Evolutionary conservation across 2,113 vertebrate genomes (phyloP).

Genomic region (Pachyramphus minor): DNA sequence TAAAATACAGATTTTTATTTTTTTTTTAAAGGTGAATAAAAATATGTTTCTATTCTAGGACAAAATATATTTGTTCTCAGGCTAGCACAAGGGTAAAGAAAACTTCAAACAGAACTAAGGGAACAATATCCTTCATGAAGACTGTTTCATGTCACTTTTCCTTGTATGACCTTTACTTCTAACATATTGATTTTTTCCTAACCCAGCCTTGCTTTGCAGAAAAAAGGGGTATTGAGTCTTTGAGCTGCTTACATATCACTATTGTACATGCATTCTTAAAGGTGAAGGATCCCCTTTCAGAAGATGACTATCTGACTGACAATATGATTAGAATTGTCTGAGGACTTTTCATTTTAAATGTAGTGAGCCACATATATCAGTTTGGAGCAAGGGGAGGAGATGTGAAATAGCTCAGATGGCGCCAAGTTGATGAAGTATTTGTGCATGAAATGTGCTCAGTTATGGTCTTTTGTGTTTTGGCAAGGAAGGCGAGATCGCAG

Average conservation of each 20-base stretch:
- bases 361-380: constrained; percentile 38
- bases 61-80: constrained; percentile 68
- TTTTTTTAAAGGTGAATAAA: constrained; percentile 46
- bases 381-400: constrained; percentile 43
- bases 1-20: constrained; percentile 66
- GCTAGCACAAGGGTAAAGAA: constrained; percentile 71
- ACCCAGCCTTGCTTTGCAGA: constrained; percentile 80
- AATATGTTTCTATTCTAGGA: constrained; percentile 64
- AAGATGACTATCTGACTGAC: constrained; percentile 72
- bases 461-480: neutral
- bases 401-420: neutral
- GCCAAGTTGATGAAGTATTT: constrained; percentile 45
- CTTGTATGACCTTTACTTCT: constrained; percentile 79
- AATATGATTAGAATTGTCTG: constrained; percentile 75
- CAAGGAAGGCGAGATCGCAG: neutral
- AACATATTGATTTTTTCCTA: constrained; percentile 82
- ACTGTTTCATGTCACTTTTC: constrained; percentile 82
- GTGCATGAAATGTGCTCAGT: neutral
- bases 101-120: constrained; percentile 78
- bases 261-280: constrained; percentile 76
- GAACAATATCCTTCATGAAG: constrained; percentile 79
- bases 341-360: constrained; percentile 72
- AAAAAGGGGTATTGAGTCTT: constrained; percentile 79
- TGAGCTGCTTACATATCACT: constrained; percentile 79
- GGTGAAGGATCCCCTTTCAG: constrained; percentile 76